Percentiles rank a stretch among this genome's conserved stretches.
phyloP scores from a whole-genome alignment of 2,113 vertebrate genomes.

The Probosciger aterrimus region DNA sequence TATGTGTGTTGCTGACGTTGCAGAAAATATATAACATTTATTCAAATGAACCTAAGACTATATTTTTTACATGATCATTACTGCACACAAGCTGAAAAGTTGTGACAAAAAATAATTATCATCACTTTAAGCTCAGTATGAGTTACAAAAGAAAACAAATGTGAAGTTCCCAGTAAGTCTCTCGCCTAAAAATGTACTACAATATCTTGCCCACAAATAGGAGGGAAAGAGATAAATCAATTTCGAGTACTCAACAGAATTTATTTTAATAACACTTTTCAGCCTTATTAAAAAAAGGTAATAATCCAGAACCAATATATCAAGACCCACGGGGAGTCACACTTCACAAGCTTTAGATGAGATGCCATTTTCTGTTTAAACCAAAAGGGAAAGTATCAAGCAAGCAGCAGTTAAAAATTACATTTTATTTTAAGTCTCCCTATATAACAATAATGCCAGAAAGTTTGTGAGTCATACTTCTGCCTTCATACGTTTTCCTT shows the following conservation, averaged over 20 bases:
- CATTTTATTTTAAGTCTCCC: background rate
- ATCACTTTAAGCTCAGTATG: background rate
- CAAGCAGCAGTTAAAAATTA: background rate
- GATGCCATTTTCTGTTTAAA: background rate
- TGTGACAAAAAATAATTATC: background rate
- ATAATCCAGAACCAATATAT: background rate
- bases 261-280: background rate
- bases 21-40: background rate
- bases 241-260: background rate
- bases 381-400: background rate
- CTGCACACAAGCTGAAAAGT: background rate
- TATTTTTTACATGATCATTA: background rate
- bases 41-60: background rate
- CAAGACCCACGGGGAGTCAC: background rate
- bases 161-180: background rate
- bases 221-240: background rate
- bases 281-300: background rate
- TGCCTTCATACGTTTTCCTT: background rate
- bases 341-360: background rate
- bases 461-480: background rate
- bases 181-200: background rate
- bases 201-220: background rate
- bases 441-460: background rate
- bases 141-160: background rate
- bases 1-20: background rate